Conservation (phyloP, 2,888 invertebrate species). For the Lycocerus yunnanus region DNA sequence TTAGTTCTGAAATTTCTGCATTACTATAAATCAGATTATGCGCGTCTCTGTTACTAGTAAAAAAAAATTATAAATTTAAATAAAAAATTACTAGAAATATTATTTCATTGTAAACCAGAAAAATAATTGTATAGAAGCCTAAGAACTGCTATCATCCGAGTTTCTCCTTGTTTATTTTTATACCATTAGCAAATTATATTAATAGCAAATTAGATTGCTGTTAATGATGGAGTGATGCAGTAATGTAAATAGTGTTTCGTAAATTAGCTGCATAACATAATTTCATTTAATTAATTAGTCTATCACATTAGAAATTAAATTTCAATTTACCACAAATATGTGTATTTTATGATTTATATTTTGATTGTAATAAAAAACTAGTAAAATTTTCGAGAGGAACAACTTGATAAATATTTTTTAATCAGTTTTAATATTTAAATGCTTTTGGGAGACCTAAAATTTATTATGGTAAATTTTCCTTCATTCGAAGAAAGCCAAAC, state of each 20-base stretch:
- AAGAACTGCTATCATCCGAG: too few relatives aligned
- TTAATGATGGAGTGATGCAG: background rate
- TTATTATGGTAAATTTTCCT: conserved; percentile 22
- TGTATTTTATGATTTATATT: background rate
- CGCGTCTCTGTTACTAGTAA: too few relatives aligned
- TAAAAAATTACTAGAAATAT: too few relatives aligned
- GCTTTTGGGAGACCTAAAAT: background rate
- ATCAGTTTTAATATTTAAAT: background rate
- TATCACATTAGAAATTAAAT: background rate
- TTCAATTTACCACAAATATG: background rate
- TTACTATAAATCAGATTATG: too few relatives aligned
- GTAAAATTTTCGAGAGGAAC: background rate
- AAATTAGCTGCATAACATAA: background rate
- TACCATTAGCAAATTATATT: too few relatives aligned
- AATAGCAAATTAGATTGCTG: background rate
- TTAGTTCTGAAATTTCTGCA: too few relatives aligned
- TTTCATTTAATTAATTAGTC: background rate
- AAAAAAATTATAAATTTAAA: too few relatives aligned
- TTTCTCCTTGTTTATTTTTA: too few relatives aligned
- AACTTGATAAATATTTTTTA: background rate
- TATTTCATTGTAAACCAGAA: too few relatives aligned
- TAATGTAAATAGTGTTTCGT: background rate
- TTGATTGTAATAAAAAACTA: background rate
- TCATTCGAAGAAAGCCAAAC: conserved; percentile 34
- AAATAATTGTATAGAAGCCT: too few relatives aligned